phyloP scores from a whole-genome alignment of 2,797 vertebrate species.

The Trichosurus vulpecula region DNA sequence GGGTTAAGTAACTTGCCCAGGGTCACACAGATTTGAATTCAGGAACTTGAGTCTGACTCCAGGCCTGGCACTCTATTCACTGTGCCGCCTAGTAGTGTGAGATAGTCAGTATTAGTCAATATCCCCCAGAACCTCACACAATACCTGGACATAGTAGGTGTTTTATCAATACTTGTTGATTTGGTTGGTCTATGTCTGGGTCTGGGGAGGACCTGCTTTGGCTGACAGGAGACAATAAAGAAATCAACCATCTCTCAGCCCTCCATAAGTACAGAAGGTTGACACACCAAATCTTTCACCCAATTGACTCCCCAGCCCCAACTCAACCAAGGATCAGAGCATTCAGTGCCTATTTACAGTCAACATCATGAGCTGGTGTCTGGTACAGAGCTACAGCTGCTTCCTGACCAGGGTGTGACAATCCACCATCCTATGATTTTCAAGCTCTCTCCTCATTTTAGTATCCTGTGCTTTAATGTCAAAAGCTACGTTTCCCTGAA shows the following conservation, averaged over 20 bases:
- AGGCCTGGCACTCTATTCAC: neutral
- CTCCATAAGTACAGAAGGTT: neutral
- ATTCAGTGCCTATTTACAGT: neutral
- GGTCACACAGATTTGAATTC: neutral
- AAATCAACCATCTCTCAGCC: neutral
- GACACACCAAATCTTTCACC: neutral
- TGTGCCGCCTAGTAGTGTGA: neutral
- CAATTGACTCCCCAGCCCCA: neutral
- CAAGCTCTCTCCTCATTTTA: neutral
- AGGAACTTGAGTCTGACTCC: neutral
- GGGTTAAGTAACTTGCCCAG: neutral
- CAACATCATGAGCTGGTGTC: neutral
- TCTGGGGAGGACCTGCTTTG: neutral
- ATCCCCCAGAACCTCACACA: neutral
- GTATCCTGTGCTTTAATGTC: neutral
- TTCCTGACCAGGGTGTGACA: neutral
- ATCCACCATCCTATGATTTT: neutral
- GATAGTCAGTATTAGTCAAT: neutral
- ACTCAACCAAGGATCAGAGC: neutral
- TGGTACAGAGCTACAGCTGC: neutral
- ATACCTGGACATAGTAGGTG: neutral
- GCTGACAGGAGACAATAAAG: neutral
- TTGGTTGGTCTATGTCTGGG: neutral
- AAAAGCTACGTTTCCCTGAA: neutral
- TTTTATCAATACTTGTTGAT: neutral